Evolutionary conservation across 1,140 invertebrate species (phyloP).

Genomic region (Eurosta solidaginis): DNA sequence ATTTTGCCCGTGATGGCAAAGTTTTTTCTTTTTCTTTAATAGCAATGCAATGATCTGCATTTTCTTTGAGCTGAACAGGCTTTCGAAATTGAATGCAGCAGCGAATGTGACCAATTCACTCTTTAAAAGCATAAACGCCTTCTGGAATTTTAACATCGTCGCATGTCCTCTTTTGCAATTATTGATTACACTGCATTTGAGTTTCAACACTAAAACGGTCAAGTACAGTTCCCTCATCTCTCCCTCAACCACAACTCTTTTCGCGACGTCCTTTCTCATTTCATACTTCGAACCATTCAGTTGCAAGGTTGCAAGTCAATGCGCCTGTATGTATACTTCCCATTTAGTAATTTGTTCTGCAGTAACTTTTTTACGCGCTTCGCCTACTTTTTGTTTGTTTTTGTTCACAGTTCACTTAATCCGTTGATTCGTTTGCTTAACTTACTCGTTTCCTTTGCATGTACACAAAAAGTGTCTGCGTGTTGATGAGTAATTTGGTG

Average conservation of each 20-base stretch:
- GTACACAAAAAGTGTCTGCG: not conserved
- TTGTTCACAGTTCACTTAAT: not conserved
- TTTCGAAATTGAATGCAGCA: not conserved
- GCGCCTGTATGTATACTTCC: not conserved
- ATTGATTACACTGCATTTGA: not conserved
- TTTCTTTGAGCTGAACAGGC: not conserved
- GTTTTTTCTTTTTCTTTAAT: not conserved
- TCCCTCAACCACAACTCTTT: no score
- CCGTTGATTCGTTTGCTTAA: not conserved
- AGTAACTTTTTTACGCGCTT: not conserved
- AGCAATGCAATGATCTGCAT: not conserved
- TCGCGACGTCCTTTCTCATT: not conserved
- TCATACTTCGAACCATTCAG: not conserved
- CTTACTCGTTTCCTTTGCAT: not conserved
- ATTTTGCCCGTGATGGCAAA: not conserved
- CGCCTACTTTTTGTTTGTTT: not conserved
- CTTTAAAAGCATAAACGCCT: no score
- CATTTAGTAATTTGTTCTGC: not conserved
- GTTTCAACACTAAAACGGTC: no score
- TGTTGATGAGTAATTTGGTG: conserved; percentile 14
- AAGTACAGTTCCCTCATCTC: no score
- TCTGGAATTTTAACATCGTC: no score
- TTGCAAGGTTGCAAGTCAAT: not conserved
- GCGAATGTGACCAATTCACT: no score
- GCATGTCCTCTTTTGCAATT: not conserved